Conservation (phyloP, 2,113 vertebrate species). For the Odobenus rosmarus region DNA sequence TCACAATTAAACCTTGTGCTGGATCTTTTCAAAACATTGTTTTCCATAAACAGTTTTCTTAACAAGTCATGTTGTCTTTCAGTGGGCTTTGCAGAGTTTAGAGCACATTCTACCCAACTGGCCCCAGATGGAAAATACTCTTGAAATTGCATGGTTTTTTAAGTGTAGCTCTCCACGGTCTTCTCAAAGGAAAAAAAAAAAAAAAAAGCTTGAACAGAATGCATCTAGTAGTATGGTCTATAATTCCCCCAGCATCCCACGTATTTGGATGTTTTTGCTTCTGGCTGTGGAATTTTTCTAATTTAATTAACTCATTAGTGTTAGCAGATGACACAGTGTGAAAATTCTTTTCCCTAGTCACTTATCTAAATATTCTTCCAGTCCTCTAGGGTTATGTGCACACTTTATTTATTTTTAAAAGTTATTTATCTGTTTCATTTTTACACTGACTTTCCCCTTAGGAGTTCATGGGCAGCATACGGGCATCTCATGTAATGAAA, state of each 20-base stretch:
- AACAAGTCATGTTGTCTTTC: constrained; percentile 68
- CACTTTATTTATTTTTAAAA: constrained; percentile 56
- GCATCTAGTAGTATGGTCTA: constrained; percentile 42
- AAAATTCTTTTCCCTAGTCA: constrained; percentile 75
- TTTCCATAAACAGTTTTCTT: constrained; percentile 70
- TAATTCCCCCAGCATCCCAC: constrained; percentile 75
- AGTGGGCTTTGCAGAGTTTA: constrained; percentile 57
- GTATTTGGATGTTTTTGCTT: constrained; percentile 80
- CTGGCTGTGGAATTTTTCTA: constrained; percentile 84
- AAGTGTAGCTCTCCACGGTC: constrained; percentile 62
- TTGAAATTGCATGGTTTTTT: constrained; percentile 75
- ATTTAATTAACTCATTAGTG: constrained; percentile 87
- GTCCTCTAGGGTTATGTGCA: constrained; percentile 73
- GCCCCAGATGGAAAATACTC: constrained; percentile 79
- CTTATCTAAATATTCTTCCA: constrained; percentile 78
- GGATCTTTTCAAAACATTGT: constrained; percentile 34
- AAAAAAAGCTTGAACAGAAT: constrained; percentile 57
- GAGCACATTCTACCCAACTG: constrained; percentile 49
- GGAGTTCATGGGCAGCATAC: constrained; percentile 4
- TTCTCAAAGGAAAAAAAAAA: constrained; percentile 46
- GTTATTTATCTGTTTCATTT: constrained; percentile 60
- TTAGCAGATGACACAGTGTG: constrained; percentile 81
- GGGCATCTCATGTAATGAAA: constrained; percentile 45
- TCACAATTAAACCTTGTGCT: constrained; percentile 50
- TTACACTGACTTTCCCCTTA: constrained; percentile 35